These are phyloP conservation scores for Ostrea denselamellosa DNA, from an alignment of 1,140 invertebrate genomes.

Conservation along the genomic window DNA sequence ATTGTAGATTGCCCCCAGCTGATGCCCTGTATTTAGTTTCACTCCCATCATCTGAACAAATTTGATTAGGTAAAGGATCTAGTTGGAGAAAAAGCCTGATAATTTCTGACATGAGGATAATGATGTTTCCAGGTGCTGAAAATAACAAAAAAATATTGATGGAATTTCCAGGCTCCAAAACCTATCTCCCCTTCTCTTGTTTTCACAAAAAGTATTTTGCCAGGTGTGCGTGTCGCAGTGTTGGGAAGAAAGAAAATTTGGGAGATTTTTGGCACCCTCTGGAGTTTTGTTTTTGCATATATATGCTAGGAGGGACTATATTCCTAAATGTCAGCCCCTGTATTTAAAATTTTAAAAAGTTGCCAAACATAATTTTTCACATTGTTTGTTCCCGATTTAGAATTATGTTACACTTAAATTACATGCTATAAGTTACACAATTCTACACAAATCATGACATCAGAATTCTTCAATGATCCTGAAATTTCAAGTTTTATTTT, in stretches of 20 bases:
- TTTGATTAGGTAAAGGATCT: slow-evolving; percentile 41
- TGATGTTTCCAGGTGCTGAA: slow-evolving; percentile 32
- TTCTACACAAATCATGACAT: no score
- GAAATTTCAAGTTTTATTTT: no score
- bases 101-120: slow-evolving; percentile 36
- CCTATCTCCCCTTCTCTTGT: not conserved
- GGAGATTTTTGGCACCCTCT: no score
- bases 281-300: no score
- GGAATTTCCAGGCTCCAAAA: slow-evolving; percentile 12
- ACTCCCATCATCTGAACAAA: slow-evolving; percentile 39
- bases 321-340: no score
- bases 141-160: slow-evolving; percentile 25
- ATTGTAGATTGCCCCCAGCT: slow-evolving; percentile 7
- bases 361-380: not conserved
- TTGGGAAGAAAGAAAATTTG: not conserved
- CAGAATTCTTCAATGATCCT: no score
- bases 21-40: slow-evolving; percentile 31
- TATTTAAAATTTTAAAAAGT: not conserved
- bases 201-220: slow-evolving; percentile 40
- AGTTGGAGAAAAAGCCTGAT: slow-evolving; percentile 26
- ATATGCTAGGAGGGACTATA: no score
- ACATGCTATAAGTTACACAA: no score
- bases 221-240: slow-evolving; percentile 1
- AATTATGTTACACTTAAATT: not conserved
- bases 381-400: not conserved